phyloP scores from a whole-genome alignment of 30 jellyfish, hydroid and myxozoan genomes.

The Aurelia coerulea region DNA sequence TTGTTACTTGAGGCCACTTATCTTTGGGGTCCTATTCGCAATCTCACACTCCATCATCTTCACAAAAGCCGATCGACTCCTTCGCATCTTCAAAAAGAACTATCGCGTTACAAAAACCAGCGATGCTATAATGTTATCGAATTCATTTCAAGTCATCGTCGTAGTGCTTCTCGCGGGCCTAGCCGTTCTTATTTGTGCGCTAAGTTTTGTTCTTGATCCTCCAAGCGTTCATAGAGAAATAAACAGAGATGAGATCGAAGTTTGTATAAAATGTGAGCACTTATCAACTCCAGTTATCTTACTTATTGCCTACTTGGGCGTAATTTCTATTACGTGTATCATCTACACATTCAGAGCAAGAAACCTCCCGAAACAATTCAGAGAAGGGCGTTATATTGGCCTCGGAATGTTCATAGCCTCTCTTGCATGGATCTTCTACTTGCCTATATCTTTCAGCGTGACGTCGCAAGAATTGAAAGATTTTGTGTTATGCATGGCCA shows the following conservation, averaged over 20 bases:
- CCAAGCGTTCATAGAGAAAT: constrained; percentile 23
- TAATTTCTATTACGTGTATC: constrained; percentile 53
- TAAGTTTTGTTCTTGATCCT: constrained; percentile 16
- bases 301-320: constrained; percentile 48
- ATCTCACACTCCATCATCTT: constrained; percentile 53
- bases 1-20: constrained; percentile 48
- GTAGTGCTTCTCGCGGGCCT: constrained; percentile 31
- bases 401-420: constrained; percentile 74
- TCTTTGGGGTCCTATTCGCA: constrained; percentile 55
- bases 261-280: constrained; percentile 23
- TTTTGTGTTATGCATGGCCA: constrained; percentile 47
- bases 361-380: constrained; percentile 58
- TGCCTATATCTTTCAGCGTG: constrained; percentile 75
- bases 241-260: neutral
- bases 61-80: constrained; percentile 74
- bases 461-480: constrained; percentile 8
- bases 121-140: constrained; percentile 24
- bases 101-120: constrained; percentile 31
- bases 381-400: constrained; percentile 72
- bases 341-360: constrained; percentile 64
- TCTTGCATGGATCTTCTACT: constrained; percentile 77
- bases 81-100: constrained; percentile 69
- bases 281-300: constrained; percentile 2
- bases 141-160: constrained; percentile 34
- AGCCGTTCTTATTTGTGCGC: constrained; percentile 7